Evolutionary conservation across 23 tunicate species (phyloP).

Genomic region (Ciona savignyi): DNA sequence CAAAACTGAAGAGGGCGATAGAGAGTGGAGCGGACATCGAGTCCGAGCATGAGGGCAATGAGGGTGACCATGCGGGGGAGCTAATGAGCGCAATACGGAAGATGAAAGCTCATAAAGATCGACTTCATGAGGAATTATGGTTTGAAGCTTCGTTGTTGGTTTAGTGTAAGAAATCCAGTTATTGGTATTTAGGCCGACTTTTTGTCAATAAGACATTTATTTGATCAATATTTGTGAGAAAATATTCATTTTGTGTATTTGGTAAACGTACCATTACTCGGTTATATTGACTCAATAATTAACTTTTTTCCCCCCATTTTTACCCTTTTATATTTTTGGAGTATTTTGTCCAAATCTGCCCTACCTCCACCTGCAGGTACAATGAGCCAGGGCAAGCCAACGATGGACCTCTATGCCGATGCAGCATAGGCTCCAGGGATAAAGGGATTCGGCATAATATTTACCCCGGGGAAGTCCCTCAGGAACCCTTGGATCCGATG

Average conservation of each 20-base stretch:
- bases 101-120: constrained; percentile 71
- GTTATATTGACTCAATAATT: too few relatives aligned
- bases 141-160: neutral
- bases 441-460: constrained; percentile 89
- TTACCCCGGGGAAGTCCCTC: constrained; percentile 83
- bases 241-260: neutral
- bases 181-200: neutral
- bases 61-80: constrained; percentile 56
- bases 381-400: constrained; percentile 87
- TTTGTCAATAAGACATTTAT: neutral
- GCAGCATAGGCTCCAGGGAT: constrained; percentile 29
- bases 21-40: constrained; percentile 20
- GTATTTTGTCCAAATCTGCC: too few relatives aligned
- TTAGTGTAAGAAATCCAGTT: neutral
- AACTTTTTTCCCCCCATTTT: neutral
- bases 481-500: constrained; percentile 41
- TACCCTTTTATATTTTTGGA: too few relatives aligned
- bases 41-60: constrained; percentile 26
- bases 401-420: constrained; percentile 91
- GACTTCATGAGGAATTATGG: constrained; percentile 94
- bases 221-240: too few relatives aligned
- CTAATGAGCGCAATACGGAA: constrained; percentile 53
- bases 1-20: constrained; percentile 21
- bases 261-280: neutral
- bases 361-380: constrained; percentile 32